Evolutionary conservation across 1,140 invertebrate genomes (phyloP).

Genomic region (Bombus turneri): DNA sequence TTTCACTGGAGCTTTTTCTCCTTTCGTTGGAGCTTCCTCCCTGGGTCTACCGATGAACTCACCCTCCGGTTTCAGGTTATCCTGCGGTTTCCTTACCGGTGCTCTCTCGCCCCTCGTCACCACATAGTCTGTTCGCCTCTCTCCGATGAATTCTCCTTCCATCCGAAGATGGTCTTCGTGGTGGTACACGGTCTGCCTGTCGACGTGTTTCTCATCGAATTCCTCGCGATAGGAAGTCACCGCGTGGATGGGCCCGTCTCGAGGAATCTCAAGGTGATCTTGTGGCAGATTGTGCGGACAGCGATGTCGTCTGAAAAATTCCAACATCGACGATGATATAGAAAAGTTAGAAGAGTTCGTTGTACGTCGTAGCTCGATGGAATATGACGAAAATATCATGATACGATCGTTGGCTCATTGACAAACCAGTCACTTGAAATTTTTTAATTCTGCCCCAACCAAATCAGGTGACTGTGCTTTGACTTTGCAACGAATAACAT

Average conservation of each 20-base stretch:
- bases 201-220: constrained; percentile 86
- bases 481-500: too few species aligned
- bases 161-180: constrained; percentile 83
- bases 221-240: constrained; percentile 86
- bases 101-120: constrained; percentile 79
- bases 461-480: too few species aligned
- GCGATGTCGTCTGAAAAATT: constrained; percentile 83
- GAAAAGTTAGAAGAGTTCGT: too few species aligned
- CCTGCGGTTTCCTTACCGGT: constrained; percentile 78
- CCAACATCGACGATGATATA: too few species aligned
- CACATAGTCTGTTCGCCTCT: constrained; percentile 79
- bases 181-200: constrained; percentile 75
- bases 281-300: constrained; percentile 85
- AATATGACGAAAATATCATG: too few species aligned
- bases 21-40: constrained; percentile 63
- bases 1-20: constrained; percentile 66
- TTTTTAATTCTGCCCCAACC: too few species aligned
- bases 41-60: constrained; percentile 83
- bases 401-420: too few species aligned
- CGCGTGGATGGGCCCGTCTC: constrained; percentile 82
- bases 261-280: constrained; percentile 84
- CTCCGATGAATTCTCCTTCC: constrained; percentile 83
- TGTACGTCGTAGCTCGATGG: too few species aligned
- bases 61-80: constrained; percentile 82
- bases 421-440: too few species aligned